Conservation (phyloP, 1,140 invertebrate species). For the Phortica variegata region DNA sequence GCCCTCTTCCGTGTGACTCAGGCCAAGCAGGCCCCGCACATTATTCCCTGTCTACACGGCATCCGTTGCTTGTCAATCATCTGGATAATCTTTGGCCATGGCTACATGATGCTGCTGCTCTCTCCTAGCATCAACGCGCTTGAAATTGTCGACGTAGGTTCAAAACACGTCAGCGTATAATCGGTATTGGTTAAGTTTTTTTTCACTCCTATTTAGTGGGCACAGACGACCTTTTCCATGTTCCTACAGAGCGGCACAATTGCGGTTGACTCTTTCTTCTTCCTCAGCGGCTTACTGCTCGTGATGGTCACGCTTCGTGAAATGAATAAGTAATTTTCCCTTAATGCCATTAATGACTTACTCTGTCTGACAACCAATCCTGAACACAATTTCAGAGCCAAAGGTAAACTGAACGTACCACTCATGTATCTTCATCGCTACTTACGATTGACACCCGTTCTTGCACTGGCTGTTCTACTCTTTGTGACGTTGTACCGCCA, state of each 20-base stretch:
- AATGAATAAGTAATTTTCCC: constrained; percentile 58
- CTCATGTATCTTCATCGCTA: constrained; percentile 51
- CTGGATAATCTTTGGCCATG: constrained; percentile 70
- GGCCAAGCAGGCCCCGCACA: constrained; percentile 7
- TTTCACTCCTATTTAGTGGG: constrained; percentile 44
- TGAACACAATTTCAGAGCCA: constrained; percentile 8
- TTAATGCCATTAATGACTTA: neutral
- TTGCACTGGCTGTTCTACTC: constrained; percentile 40
- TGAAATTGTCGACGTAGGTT: constrained; percentile 18
- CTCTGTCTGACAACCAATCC: neutral
- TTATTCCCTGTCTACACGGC: constrained; percentile 61
- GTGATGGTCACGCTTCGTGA: constrained; percentile 66
- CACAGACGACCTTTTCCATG: constrained; percentile 61
- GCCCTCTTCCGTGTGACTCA: constrained; percentile 18
- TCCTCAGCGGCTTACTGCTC: constrained; percentile 70
- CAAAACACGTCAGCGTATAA: too few relatives aligned
- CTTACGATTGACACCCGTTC: constrained; percentile 41
- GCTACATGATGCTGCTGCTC: constrained; percentile 44
- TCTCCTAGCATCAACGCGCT: constrained; percentile 26
- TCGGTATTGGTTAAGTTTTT: neutral
- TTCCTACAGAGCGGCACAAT: constrained; percentile 63
- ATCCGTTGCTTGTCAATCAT: constrained; percentile 65
- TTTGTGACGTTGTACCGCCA: constrained; percentile 37
- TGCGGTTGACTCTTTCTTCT: constrained; percentile 70
- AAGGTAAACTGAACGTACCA: constrained; percentile 34